phyloP scores from a whole-genome alignment of 2,888 invertebrate species.

The Netelia melanura region DNA sequence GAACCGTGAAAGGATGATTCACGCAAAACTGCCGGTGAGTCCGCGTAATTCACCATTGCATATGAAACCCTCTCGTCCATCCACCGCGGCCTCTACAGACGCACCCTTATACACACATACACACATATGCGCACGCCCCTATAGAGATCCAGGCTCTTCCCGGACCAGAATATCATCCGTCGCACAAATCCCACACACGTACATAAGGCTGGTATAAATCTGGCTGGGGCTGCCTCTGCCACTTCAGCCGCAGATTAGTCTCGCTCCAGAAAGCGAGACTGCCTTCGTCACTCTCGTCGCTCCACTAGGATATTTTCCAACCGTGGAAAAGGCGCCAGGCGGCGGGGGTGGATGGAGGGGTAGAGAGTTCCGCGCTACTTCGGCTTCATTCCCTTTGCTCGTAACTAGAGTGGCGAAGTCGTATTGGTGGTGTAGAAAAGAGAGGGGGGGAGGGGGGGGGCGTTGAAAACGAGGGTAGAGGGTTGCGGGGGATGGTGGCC shows the following conservation, averaged over 20 bases:
- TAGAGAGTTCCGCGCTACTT: conserved; percentile 4
- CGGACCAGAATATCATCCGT: neutral
- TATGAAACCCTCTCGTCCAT: neutral
- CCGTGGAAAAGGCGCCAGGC: conserved; percentile 23
- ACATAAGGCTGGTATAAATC: conserved; percentile 31
- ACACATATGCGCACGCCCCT: neutral
- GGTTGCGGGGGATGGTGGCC: neutral
- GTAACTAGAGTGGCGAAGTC: neutral
- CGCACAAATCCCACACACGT: conserved; percentile 3
- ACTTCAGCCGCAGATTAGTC: conserved; percentile 62
- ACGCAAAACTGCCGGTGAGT: neutral
- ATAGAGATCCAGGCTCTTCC: neutral
- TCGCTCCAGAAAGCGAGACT: conserved; percentile 61
- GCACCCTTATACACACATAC: neutral
- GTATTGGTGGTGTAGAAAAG: neutral
- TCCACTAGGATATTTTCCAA: conserved; percentile 30
- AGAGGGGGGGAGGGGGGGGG: neutral
- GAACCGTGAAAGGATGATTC: conserved; percentile 8
- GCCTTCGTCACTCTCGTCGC: conserved; percentile 40
- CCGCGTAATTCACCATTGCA: conserved; percentile 14
- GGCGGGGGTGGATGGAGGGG: neutral
- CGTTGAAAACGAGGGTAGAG: neutral
- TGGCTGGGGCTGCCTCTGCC: conserved; percentile 31
- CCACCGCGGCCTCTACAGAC: neutral
- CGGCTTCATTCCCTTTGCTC: conserved; percentile 22